A percentile compares a stretch with the other conserved stretches of the same genome.
Conservation (phyloP, 2,113 vertebrate genomes). For the Ranitomeya imitator region DNA sequence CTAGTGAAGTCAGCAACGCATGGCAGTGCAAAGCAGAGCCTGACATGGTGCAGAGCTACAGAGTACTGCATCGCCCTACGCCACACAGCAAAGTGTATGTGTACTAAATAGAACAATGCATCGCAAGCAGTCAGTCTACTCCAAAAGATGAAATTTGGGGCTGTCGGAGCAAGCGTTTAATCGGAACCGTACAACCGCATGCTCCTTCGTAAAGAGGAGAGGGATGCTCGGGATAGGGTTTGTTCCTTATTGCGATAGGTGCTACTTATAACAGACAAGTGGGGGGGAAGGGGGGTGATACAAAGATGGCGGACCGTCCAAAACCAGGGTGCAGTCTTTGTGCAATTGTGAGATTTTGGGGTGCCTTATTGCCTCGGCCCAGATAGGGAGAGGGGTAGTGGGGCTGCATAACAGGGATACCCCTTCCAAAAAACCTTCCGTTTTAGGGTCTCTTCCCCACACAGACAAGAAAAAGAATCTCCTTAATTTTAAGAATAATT, state of each 20-base stretch:
- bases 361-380: constrained; percentile 54
- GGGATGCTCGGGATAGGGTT: constrained; percentile 6
- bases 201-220: constrained; percentile 37
- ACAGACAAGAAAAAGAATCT: constrained; percentile 45
- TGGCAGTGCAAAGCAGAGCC: background rate
- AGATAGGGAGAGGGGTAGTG: background rate
- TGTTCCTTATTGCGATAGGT: constrained; percentile 53
- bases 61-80: background rate
- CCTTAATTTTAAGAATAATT: constrained; percentile 56
- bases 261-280: constrained; percentile 48
- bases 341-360: constrained; percentile 40
- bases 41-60: background rate
- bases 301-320: constrained; percentile 46
- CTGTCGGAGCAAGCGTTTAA: constrained; percentile 14
- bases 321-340: constrained; percentile 35
- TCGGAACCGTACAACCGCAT: constrained; percentile 40
- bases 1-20: constrained; percentile 31
- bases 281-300: constrained; percentile 1
- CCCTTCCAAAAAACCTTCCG: background rate
- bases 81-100: background rate
- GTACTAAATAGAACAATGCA: background rate
- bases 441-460: constrained; percentile 40
- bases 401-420: constrained; percentile 19
- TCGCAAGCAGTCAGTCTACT: background rate
- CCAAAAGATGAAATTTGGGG: constrained; percentile 22